Evolutionary conservation across 2,888 invertebrate genomes (phyloP).

Genomic region (Rhamphomyia laevipes): DNA sequence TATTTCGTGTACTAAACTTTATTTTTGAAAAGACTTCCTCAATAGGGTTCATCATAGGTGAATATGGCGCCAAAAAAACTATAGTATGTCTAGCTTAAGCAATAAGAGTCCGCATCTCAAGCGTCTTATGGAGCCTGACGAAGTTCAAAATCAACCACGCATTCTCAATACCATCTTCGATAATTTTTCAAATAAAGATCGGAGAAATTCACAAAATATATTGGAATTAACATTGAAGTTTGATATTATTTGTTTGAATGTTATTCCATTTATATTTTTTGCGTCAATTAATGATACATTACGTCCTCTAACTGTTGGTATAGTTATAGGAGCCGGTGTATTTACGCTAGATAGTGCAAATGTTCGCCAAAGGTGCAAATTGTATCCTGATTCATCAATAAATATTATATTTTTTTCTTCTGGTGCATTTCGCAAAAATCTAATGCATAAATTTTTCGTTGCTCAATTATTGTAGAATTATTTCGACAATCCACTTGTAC

Average conservation of each 20-base stretch:
- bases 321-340: too few relatives aligned
- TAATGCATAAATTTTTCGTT: too few relatives aligned
- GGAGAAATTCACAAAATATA: background rate
- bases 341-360: background rate
- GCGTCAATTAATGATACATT: constrained; percentile 1
- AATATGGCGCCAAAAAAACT: background rate
- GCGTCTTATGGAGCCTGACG: too few relatives aligned
- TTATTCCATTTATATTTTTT: background rate
- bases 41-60: background rate
- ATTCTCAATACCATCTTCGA: too few relatives aligned
- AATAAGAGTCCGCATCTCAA: too few relatives aligned
- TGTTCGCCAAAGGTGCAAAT: constrained; percentile 1
- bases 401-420: constrained; percentile 1
- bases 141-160: too few relatives aligned
- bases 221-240: background rate
- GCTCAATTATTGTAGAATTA: too few relatives aligned
- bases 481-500: too few relatives aligned
- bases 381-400: constrained; percentile 2
- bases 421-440: background rate
- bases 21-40: constrained; percentile 2
- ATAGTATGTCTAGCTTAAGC: too few relatives aligned
- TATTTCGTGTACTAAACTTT: background rate
- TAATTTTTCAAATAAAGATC: too few relatives aligned
- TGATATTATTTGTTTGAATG: background rate
- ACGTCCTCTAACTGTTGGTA: too few relatives aligned